Evolutionary conservation across 2,113 vertebrate genomes (phyloP).

Genomic region (Parus major): DNA sequence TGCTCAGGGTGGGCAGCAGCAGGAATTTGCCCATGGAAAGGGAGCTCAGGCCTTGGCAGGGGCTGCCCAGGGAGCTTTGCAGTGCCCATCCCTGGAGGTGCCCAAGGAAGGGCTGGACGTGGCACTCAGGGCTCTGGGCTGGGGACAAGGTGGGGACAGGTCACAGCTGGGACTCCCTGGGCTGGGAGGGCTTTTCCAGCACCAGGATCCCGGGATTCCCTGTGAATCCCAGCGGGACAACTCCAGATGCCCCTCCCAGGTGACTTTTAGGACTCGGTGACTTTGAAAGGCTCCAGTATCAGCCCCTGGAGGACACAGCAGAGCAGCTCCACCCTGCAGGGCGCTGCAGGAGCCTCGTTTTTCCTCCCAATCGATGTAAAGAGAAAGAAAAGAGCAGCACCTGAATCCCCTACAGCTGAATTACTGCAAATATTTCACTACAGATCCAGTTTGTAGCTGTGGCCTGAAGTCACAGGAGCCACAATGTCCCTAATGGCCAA

Average conservation of each 20-base stretch:
- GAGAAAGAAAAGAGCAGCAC: neutral
- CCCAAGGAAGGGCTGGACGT: neutral
- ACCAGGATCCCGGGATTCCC: neutral
- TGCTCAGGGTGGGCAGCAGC: rapidly evolving
- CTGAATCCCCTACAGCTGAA: neutral
- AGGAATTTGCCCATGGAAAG: neutral
- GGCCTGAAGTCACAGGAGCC: neutral
- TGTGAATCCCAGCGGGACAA: neutral
- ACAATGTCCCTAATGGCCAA: neutral
- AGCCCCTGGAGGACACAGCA: neutral
- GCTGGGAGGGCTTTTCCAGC: neutral
- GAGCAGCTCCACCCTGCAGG: neutral
- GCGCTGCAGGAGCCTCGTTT: neutral
- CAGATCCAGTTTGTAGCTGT: neutral
- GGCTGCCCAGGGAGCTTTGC: neutral
- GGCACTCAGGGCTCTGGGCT: neutral
- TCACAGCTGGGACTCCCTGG: neutral
- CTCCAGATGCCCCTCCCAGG: neutral
- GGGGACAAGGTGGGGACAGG: neutral
- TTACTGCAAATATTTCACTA: neutral
- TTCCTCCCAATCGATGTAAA: neutral
- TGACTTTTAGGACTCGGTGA: neutral
- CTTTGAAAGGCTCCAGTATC: neutral
- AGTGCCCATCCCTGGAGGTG: neutral
- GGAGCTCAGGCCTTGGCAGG: neutral